Percentiles rank a stretch among this genome's conserved stretches.
Evolutionary conservation across 2,888 invertebrate genomes (phyloP).

Genomic region (Microplitis deprimator): DNA sequence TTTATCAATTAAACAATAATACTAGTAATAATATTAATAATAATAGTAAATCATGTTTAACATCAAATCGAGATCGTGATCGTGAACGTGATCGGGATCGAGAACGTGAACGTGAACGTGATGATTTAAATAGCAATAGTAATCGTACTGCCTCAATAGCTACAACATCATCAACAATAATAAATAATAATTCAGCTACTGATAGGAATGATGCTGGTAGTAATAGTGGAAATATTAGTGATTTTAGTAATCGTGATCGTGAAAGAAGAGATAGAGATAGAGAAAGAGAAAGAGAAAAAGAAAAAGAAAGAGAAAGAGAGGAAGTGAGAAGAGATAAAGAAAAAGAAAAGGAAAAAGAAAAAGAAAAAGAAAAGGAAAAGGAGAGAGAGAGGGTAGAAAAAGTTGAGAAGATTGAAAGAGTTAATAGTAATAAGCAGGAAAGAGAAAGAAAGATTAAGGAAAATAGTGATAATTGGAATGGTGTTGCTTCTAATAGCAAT

Average conservation of each 20-base stretch:
- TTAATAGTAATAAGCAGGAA: background rate
- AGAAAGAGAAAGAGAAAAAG: too few relatives aligned
- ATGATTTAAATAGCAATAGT: background rate
- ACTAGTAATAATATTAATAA: conserved; percentile 29
- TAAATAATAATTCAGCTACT: too few relatives aligned
- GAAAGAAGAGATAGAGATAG: too few relatives aligned
- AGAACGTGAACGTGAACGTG: background rate
- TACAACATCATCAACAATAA: conserved; percentile 1
- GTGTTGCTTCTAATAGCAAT: conserved; percentile 15
- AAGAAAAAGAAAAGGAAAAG: background rate
- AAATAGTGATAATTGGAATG: conserved; percentile 39
- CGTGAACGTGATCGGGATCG: too few relatives aligned
- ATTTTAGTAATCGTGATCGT: too few relatives aligned
- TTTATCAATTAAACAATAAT: conserved; percentile 54
- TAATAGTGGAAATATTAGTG: too few relatives aligned
- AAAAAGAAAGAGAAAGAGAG: background rate
- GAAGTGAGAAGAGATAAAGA: background rate
- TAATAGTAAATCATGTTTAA: conserved; percentile 1
- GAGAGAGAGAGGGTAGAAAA: background rate
- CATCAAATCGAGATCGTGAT: background rate
- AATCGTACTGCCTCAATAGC: background rate
- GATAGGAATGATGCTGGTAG: too few relatives aligned
- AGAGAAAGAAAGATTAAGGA: conserved; percentile 1
- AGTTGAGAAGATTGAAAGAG: background rate
- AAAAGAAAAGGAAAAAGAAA: background rate